A percentile compares a stretch with the other conserved stretches of the same genome.
phyloP scores from a whole-genome alignment of 2,888 invertebrate genomes.

The Drosophila helvetica region DNA sequence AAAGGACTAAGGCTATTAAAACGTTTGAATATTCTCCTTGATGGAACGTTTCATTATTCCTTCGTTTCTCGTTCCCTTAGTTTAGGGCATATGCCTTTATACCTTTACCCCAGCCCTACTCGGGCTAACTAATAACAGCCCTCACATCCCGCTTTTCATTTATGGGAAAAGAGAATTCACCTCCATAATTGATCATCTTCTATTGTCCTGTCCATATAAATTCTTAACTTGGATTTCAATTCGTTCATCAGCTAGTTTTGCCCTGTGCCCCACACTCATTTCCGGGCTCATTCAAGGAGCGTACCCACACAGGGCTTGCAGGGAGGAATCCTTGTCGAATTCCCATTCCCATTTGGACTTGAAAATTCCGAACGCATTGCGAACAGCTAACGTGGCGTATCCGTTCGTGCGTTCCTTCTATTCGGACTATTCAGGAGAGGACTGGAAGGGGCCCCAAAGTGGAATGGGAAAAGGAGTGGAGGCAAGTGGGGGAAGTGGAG shows the following conservation, averaged over 20 bases:
- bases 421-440: conserved; percentile 52
- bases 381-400: conserved; percentile 50
- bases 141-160: too few species aligned
- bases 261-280: background rate
- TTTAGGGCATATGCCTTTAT: too few species aligned
- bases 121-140: too few species aligned
- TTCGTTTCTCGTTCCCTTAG: too few species aligned
- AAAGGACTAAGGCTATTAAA: background rate
- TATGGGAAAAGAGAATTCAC: too few species aligned
- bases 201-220: background rate
- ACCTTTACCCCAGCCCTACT: too few species aligned
- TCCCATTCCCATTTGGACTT: background rate
- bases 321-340: too few species aligned
- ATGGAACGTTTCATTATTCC: too few species aligned
- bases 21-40: too few species aligned
- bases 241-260: conserved; percentile 4
- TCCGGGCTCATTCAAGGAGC: background rate
- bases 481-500: background rate
- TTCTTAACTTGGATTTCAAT: conserved; percentile 7
- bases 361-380: conserved; percentile 58
- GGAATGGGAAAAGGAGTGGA: background rate
- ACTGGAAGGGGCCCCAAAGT: background rate
- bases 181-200: background rate
- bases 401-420: conserved; percentile 44
- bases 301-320: too few species aligned